phyloP scores from a whole-genome alignment of 2,888 invertebrate genomes.

The Scaptomyza cyrtandrae region DNA sequence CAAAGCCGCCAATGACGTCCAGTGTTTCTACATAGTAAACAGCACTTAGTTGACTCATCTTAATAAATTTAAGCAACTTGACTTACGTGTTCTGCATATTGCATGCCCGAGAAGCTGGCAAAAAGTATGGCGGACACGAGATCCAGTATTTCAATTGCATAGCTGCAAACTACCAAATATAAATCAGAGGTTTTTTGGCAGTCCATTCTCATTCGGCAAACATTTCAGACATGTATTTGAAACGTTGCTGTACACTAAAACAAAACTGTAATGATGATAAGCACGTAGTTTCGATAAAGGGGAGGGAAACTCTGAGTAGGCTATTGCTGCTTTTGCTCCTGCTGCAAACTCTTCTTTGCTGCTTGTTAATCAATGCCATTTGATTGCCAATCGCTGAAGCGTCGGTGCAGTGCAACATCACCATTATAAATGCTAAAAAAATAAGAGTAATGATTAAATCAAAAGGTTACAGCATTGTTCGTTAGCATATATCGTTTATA shows the following conservation, averaged over 20 bases:
- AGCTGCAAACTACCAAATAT: conserved; percentile 72
- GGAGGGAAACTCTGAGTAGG: not conserved
- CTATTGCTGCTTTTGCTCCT: conserved; percentile 4
- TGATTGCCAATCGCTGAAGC: conserved; percentile 56
- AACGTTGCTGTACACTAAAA: conserved; percentile 62
- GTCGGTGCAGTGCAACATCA: conserved; percentile 46
- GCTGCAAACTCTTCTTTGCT: conserved; percentile 24
- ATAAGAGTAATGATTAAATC: too few species aligned
- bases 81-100: conserved; percentile 62
- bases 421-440: not conserved
- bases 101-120: conserved; percentile 56
- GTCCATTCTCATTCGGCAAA: conserved; percentile 31
- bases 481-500: too few species aligned
- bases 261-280: conserved; percentile 77
- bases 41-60: not conserved
- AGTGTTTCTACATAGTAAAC: conserved; percentile 40
- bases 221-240: conserved; percentile 23
- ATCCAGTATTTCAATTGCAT: conserved; percentile 65
- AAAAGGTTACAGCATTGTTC: too few species aligned
- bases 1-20: conserved; percentile 55
- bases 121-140: conserved; percentile 65
- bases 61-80: not conserved
- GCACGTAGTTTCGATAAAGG: conserved; percentile 63
- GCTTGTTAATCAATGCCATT: conserved; percentile 72
- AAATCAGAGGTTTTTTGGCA: conserved; percentile 21